Evolutionary conservation across 2,797 vertebrate genomes (phyloP).

Genomic region (Sparidentex hasta): DNA sequence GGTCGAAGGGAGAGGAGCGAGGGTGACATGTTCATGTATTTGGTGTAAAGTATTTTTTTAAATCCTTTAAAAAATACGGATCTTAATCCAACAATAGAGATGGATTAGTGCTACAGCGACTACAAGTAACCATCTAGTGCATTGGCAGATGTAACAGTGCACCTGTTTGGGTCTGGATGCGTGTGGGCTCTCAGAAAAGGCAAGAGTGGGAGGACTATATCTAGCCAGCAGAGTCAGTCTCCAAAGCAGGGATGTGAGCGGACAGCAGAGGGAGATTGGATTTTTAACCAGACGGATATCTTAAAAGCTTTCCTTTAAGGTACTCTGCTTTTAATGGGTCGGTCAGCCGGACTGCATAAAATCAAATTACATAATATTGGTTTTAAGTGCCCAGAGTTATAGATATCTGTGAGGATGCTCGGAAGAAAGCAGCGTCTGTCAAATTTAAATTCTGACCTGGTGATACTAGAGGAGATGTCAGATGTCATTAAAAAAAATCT

Average conservation of each 20-base stretch:
- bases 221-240: constrained; percentile 78
- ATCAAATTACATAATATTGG: constrained; percentile 12
- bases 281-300: constrained; percentile 1
- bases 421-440: neutral
- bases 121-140: constrained; percentile 50
- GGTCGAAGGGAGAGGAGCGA: neutral
- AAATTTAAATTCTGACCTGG: neutral
- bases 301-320: constrained; percentile 14
- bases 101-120: constrained; percentile 56
- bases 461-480: neutral
- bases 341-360: constrained; percentile 36
- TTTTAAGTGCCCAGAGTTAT: constrained; percentile 23
- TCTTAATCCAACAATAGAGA: constrained; percentile 4
- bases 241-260: constrained; percentile 45
- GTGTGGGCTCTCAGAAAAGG: constrained; percentile 50
- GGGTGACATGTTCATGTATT: constrained; percentile 17
- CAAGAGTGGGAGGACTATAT: constrained; percentile 69
- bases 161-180: constrained; percentile 35
- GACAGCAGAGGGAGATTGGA: constrained; percentile 29
- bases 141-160: constrained; percentile 36
- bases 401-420: neutral
- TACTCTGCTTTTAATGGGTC: constrained; percentile 28
- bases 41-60: neutral
- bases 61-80: constrained; percentile 16
- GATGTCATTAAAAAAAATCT: too few species aligned